Evolutionary conservation across 2,888 invertebrate genomes (phyloP).

Genomic region (Meliscaeva auricollis): DNA sequence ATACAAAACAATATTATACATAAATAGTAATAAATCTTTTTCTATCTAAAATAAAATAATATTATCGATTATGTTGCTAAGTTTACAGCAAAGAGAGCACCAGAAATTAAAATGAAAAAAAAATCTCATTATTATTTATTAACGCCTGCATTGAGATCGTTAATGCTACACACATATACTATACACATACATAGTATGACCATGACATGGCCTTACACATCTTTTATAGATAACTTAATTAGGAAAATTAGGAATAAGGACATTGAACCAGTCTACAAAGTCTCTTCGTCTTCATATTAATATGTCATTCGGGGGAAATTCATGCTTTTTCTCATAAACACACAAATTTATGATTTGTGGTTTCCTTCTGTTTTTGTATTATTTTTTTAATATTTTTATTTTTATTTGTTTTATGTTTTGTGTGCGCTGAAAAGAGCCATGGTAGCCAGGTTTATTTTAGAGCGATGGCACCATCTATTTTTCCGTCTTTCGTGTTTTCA

Average conservation of each 20-base stretch:
- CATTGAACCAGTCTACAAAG: conserved; percentile 67
- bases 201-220: not conserved
- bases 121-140: conserved; percentile 42
- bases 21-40: conserved; percentile 13
- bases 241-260: conserved; percentile 47
- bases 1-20: conserved; percentile 1
- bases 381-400: conserved; percentile 3
- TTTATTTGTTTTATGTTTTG: conserved; percentile 14
- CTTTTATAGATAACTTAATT: conserved; percentile 37
- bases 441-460: not conserved
- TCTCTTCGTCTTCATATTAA: conserved; percentile 67
- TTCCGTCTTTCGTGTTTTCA: conserved; percentile 76
- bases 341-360: conserved; percentile 42
- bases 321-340: conserved; percentile 20
- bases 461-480: conserved; percentile 62
- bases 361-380: conserved; percentile 8
- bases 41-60: conserved; percentile 41
- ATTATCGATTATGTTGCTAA: conserved; percentile 45
- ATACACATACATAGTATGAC: conserved; percentile 15
- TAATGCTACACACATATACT: conserved; percentile 14
- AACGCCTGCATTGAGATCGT: conserved; percentile 59
- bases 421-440: conserved; percentile 54
- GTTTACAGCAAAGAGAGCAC: conserved; percentile 65
- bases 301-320: conserved; percentile 68
- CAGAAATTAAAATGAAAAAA: conserved; percentile 38